Percentiles rank a stretch among this genome's conserved stretches.
These are phyloP conservation scores for Cephus runcator DNA, from an alignment of 2,888 invertebrate genomes.

Conservation along the genomic window DNA sequence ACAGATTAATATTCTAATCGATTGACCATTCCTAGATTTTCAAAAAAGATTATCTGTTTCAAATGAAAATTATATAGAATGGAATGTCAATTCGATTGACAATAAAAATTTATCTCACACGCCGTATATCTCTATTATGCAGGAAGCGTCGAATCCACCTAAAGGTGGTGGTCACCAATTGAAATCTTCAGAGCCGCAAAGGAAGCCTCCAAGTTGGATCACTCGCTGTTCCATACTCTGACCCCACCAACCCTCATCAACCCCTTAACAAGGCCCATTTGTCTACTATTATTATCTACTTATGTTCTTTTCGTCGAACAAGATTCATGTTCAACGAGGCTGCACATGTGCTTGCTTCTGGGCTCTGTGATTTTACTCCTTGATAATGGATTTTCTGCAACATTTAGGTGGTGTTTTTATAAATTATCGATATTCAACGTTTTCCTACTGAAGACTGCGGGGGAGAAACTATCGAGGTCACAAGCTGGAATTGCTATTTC, in stretches of 20 bases:
- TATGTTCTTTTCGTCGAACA: constrained; percentile 55
- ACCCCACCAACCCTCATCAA: constrained; percentile 67
- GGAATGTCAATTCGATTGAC: neutral
- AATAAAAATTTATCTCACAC: neutral
- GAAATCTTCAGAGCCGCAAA: constrained; percentile 80
- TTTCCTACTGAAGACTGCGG: constrained; percentile 38
- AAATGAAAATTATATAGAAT: neutral
- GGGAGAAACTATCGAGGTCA: constrained; percentile 41
- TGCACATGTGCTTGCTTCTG: constrained; percentile 25
- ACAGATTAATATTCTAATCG: neutral
- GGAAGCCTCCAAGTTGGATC: constrained; percentile 87
- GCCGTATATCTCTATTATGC: constrained; percentile 23
- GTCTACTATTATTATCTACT: constrained; percentile 52
- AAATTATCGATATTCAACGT: constrained; percentile 38
- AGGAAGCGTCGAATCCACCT: constrained; percentile 92
- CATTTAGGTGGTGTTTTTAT: constrained; percentile 48
- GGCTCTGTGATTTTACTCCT: constrained; percentile 52
- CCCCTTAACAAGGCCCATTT: constrained; percentile 45
- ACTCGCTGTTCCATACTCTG: constrained; percentile 90
- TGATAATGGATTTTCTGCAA: constrained; percentile 44
- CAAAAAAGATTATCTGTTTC: neutral
- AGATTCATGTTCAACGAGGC: constrained; percentile 51
- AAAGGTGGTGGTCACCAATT: constrained; percentile 84
- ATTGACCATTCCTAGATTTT: neutral
- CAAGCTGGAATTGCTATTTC: constrained; percentile 23